A percentile compares a stretch with the other conserved stretches of the same genome.
Conservation (phyloP, 2,888 invertebrate species). For the Microctonus brassicae region DNA sequence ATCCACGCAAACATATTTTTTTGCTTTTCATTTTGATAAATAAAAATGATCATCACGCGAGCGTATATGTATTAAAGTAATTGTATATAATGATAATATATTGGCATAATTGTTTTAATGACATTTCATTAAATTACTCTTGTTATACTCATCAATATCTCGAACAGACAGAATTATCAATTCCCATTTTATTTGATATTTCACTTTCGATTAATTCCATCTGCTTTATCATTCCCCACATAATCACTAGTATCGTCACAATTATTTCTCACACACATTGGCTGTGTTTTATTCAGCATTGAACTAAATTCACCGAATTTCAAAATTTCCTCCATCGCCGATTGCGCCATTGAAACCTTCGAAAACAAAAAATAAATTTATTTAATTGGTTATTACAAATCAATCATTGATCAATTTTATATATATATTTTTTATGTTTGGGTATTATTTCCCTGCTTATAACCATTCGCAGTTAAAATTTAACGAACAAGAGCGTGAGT, state of each 20-base stretch:
- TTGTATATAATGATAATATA: background rate
- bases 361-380: conserved; percentile 17
- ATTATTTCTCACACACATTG: conserved; percentile 14
- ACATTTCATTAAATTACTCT: background rate
- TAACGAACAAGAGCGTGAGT: conserved; percentile 29
- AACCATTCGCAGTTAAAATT: conserved; percentile 36
- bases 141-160: background rate
- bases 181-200: background rate
- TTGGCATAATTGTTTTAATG: background rate
- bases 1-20: background rate
- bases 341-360: conserved; percentile 57
- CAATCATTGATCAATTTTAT: background rate
- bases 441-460: conserved; percentile 22
- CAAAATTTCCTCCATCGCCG: conserved; percentile 60
- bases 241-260: background rate
- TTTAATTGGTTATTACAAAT: background rate
- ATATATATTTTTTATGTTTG: background rate
- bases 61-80: background rate
- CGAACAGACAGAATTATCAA: no score
- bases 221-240: conserved; percentile 27
- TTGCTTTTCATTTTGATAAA: background rate
- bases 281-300: conserved; percentile 59
- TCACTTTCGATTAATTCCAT: conserved; percentile 27
- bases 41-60: background rate
- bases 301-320: conserved; percentile 65